A percentile compares a stretch with the other conserved stretches of the same genome.
Conservation (phyloP, 2,113 vertebrate species). For the Paratilapia polleni region DNA sequence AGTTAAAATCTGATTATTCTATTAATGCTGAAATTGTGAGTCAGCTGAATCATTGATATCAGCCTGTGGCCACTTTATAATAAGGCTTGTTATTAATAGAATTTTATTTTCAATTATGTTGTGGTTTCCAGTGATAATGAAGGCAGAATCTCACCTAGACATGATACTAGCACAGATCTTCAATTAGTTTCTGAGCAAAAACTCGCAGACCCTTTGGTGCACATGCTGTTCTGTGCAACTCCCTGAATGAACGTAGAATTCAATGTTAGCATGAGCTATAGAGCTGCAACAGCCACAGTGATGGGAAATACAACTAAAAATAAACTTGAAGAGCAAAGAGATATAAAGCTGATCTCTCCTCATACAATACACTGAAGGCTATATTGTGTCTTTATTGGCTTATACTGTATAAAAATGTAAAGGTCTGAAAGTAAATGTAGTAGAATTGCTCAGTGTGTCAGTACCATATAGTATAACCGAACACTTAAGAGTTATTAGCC, state of each 20-base stretch:
- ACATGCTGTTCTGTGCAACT: background rate
- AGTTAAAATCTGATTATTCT: constrained; percentile 1
- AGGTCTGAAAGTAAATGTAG: constrained; percentile 2
- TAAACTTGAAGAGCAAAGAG: background rate
- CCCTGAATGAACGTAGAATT: background rate
- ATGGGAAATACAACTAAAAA: background rate
- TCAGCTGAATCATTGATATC: background rate
- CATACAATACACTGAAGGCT: background rate
- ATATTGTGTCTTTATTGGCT: constrained; percentile 1
- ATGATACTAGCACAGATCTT: background rate
- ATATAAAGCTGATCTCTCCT: background rate
- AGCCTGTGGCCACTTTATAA: background rate
- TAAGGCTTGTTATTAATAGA: background rate
- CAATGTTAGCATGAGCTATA: background rate
- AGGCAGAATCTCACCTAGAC: background rate
- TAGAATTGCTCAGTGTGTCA: constrained; percentile 10
- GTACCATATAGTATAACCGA: constrained; percentile 11
- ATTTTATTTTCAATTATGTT: background rate
- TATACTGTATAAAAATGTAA: background rate
- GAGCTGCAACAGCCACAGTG: background rate
- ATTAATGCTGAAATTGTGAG: background rate
- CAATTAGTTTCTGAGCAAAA: background rate
- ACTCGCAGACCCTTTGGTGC: background rate
- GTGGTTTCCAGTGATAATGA: background rate
- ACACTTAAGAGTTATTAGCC: constrained; percentile 56